phyloP scores from a whole-genome alignment of 2,113 vertebrate species.

The Conger conger region DNA sequence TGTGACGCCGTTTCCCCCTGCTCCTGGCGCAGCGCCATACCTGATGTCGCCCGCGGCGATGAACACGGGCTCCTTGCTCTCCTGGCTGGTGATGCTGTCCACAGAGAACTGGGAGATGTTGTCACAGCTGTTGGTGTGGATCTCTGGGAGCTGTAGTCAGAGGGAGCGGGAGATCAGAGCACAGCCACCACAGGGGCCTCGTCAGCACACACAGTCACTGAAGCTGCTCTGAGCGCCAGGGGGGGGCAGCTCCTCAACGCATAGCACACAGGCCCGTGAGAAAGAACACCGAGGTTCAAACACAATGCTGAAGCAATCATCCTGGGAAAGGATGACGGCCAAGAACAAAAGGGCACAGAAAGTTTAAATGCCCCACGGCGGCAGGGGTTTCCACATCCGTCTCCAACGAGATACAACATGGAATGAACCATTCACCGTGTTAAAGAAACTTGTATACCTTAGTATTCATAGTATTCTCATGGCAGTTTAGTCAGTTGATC shows the following conservation, averaged over 20 bases:
- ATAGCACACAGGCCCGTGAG: not conserved
- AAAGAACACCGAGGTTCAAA: not conserved
- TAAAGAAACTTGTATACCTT: not conserved
- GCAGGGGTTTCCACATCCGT: not conserved
- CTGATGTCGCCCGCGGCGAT: slow-evolving; percentile 94
- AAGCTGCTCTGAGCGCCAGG: not conserved
- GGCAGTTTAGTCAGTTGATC: not conserved
- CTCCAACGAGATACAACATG: not conserved
- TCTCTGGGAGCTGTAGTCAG: slow-evolving; percentile 78
- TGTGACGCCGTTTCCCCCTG: no score
- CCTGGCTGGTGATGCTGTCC: slow-evolving; percentile 96
- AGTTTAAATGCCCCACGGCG: not conserved
- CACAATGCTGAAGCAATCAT: not conserved
- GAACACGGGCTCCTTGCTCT: slow-evolving; percentile 92
- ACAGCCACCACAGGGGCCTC: not conserved
- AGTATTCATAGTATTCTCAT: no score
- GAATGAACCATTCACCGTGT: not conserved
- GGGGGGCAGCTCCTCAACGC: not conserved
- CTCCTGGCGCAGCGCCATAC: slow-evolving; percentile 51
- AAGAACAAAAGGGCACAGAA: not conserved
- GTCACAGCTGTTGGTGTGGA: slow-evolving; percentile 93
- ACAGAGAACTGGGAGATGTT: slow-evolving; percentile 98
- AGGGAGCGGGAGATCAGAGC: not conserved
- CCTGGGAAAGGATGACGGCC: not conserved
- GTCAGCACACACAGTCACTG: not conserved